Conservation (phyloP, 2,113 vertebrate genomes). For the Cyphomyrus discorhynchus region DNA sequence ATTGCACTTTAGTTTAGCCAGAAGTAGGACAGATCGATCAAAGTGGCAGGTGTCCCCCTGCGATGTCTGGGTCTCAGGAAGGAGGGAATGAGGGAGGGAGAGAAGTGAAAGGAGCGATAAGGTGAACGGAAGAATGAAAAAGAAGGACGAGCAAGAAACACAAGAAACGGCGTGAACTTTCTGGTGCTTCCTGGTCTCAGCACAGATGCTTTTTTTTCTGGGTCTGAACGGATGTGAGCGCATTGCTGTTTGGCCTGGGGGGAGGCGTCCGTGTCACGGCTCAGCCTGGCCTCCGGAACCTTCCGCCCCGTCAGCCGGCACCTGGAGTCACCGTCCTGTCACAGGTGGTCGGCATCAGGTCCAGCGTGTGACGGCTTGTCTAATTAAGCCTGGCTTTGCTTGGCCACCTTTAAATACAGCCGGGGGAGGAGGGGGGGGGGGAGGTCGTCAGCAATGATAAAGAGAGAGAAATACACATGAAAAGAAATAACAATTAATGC, state of each 20-base stretch:
- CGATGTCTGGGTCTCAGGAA: conserved; percentile 56
- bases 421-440: conserved; percentile 44
- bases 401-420: conserved; percentile 59
- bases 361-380: conserved; percentile 59
- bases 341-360: conserved; percentile 55
- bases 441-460: conserved; percentile 51
- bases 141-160: conserved; percentile 24
- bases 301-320: background rate
- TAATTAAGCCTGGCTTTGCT: conserved; percentile 72
- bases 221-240: background rate
- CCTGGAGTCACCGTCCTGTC: background rate
- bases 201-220: background rate
- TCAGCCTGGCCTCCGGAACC: background rate
- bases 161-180: conserved; percentile 38
- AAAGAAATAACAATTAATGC: conserved; percentile 44
- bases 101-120: conserved; percentile 51
- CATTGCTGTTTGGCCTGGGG: background rate
- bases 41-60: conserved; percentile 67
- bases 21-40: conserved; percentile 73
- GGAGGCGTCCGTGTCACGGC: conserved; percentile 12
- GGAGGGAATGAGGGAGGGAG: conserved; percentile 52
- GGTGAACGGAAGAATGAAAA: conserved; percentile 11
- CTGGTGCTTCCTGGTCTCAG: background rate
- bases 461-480: conserved; percentile 36
- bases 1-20: conserved; percentile 64